A percentile compares a stretch with the other conserved stretches of the same genome.
Conservation (phyloP, 2,797 vertebrate species). For the Delichon dasypus region DNA sequence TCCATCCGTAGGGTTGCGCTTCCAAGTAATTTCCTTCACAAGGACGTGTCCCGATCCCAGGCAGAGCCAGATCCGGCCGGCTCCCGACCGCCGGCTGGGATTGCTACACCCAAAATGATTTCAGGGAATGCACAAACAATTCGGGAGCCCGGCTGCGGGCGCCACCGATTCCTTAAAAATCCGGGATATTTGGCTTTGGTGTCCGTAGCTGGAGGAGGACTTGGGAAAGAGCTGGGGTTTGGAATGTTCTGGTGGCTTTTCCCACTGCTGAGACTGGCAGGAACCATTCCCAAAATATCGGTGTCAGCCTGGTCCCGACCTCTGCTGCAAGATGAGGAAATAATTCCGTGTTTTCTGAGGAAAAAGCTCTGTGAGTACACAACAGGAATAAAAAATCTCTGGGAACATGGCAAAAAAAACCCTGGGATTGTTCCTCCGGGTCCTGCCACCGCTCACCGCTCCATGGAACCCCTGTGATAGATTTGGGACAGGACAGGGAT, state of each 20-base stretch:
- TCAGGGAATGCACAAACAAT: not conserved
- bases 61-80: not conserved
- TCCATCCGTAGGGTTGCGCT: not conserved
- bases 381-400: no score
- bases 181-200: not conserved
- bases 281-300: not conserved
- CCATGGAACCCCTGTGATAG: not conserved
- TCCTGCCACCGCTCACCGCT: not conserved
- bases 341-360: not conserved
- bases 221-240: not conserved
- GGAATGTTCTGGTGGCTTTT: not conserved
- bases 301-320: not conserved
- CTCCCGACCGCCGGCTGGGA: fast-evolving
- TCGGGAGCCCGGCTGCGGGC: not conserved
- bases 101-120: not conserved
- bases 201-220: not conserved
- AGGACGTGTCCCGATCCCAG: not conserved
- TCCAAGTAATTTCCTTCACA: not conserved
- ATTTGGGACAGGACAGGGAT: not conserved
- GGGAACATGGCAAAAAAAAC: not conserved
- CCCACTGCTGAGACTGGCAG: not conserved
- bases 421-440: not conserved
- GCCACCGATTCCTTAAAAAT: not conserved
- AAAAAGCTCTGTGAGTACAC: not conserved
- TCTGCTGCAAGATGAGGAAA: not conserved